A percentile compares a stretch with the other conserved stretches of the same genome.
phyloP scores from a whole-genome alignment of 2,797 vertebrate species.

The Melanogrammus aeglefinus region DNA sequence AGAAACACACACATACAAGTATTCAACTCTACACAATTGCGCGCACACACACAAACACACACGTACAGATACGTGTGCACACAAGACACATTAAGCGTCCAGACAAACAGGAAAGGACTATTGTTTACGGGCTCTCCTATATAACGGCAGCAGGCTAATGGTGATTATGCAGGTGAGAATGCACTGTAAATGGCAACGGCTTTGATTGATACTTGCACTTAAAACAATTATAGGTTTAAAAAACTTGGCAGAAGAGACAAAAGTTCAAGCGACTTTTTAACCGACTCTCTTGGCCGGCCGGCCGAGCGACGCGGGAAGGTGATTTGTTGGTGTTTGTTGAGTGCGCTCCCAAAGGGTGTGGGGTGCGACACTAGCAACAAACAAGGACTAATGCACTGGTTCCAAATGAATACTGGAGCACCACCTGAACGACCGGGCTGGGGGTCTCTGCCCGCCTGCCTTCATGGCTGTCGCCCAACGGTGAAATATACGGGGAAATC shows the following conservation, averaged over 20 bases:
- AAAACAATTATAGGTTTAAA: constrained; percentile 72
- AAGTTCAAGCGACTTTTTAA: constrained; percentile 58
- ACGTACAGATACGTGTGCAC: no score
- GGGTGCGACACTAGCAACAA: constrained; percentile 66
- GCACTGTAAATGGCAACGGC: constrained; percentile 73
- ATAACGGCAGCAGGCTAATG: constrained; percentile 71
- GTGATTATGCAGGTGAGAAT: constrained; percentile 68
- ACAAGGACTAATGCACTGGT: constrained; percentile 67
- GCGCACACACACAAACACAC: no score
- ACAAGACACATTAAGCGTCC: constrained; percentile 1
- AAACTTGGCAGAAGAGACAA: constrained; percentile 68
- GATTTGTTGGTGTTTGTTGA: constrained; percentile 73
- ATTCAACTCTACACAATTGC: no score
- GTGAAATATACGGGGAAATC: constrained; percentile 54
- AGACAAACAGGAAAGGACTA: constrained; percentile 22
- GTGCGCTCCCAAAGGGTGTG: constrained; percentile 62
- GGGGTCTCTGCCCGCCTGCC: constrained; percentile 49
- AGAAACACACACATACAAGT: no score
- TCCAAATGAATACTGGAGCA: constrained; percentile 64
- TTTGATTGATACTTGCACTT: constrained; percentile 77
- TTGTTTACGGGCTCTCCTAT: constrained; percentile 66
- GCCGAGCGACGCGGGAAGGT: constrained; percentile 42
- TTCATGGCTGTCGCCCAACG: constrained; percentile 37
- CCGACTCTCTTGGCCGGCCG: constrained; percentile 23
- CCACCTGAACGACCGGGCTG: constrained; percentile 42